Evolutionary conservation across 2,797 vertebrate genomes (phyloP).

Genomic region (Xenentodon cancila): DNA sequence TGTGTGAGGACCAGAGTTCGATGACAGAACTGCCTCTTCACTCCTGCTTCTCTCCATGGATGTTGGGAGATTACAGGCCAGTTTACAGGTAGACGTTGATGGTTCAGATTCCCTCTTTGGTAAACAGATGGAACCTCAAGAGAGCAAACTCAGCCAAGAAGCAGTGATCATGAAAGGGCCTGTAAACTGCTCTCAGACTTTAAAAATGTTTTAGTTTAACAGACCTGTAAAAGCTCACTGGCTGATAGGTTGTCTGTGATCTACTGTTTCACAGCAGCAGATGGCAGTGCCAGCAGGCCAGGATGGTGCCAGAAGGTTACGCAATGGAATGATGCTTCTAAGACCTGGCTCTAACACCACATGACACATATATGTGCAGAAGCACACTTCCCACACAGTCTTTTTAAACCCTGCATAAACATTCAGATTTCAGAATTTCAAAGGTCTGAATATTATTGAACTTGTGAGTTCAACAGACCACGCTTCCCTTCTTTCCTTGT

Average conservation of each 20-base stretch:
- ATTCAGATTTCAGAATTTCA: background rate
- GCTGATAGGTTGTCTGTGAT: conserved; percentile 66
- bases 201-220: conserved; percentile 24
- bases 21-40: conserved; percentile 68
- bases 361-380: conserved; percentile 77
- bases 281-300: conserved; percentile 84
- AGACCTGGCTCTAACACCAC: conserved; percentile 75
- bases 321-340: conserved; percentile 82
- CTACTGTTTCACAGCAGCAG: conserved; percentile 76
- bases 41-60: conserved; percentile 64
- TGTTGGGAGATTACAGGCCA: conserved; percentile 70
- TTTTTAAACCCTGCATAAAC: conserved; percentile 21
- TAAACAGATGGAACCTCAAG: conserved; percentile 43
- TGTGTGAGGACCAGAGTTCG: conserved; percentile 75
- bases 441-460: background rate
- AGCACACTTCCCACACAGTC: conserved; percentile 72
- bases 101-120: conserved; percentile 34
- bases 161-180: conserved; percentile 10
- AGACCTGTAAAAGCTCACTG: conserved; percentile 67
- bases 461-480: background rate
- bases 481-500: background rate
- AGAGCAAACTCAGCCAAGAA: no score
- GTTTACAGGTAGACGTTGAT: conserved; percentile 45
- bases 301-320: conserved; percentile 80
- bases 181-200: conserved; percentile 27